Evolutionary conservation across 1,140 invertebrate species (phyloP).

Genomic region (Drosophila pectinifera): DNA sequence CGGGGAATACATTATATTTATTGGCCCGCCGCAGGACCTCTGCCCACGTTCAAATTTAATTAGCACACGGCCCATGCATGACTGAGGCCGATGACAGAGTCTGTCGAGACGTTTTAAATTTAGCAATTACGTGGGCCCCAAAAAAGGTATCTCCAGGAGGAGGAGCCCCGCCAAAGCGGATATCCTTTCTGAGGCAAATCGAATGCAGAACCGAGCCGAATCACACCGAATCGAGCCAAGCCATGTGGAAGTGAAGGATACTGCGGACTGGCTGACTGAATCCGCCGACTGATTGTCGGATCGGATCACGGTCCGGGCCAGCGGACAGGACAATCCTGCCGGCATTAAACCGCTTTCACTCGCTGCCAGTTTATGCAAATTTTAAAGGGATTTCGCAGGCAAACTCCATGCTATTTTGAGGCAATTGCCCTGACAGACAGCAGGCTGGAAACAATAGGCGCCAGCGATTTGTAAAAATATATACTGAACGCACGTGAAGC

Average conservation of each 20-base stretch:
- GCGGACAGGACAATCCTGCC: conserved; percentile 36
- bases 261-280: conserved; percentile 35
- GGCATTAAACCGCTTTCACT: conserved; percentile 37
- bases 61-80: conserved; percentile 57
- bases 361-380: conserved; percentile 41
- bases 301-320: conserved; percentile 24
- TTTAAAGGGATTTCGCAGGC: conserved; percentile 38
- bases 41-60: conserved; percentile 55
- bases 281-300: conserved; percentile 29
- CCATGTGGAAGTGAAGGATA: conserved; percentile 76
- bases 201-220: conserved; percentile 32
- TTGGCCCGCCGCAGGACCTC: conserved; percentile 2
- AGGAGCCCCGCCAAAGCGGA: conserved; percentile 44
- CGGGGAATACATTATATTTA: conserved; percentile 5
- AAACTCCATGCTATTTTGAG: conserved; percentile 14
- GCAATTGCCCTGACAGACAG: conserved; percentile 18
- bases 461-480: conserved; percentile 32
- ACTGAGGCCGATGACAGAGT: conserved; percentile 26
- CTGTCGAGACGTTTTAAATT: conserved; percentile 44
- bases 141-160: conserved; percentile 13
- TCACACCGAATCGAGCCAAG: conserved; percentile 51
- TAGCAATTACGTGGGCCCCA: conserved; percentile 61
- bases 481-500: conserved; percentile 20
- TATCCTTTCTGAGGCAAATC: conserved; percentile 67
- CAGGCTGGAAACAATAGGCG: conserved; percentile 21